Evolutionary conservation across 2,888 invertebrate genomes (phyloP), one percentile per base, ranked within the genome.

Genomic region (Lasioglossum malachurum): DNA sequence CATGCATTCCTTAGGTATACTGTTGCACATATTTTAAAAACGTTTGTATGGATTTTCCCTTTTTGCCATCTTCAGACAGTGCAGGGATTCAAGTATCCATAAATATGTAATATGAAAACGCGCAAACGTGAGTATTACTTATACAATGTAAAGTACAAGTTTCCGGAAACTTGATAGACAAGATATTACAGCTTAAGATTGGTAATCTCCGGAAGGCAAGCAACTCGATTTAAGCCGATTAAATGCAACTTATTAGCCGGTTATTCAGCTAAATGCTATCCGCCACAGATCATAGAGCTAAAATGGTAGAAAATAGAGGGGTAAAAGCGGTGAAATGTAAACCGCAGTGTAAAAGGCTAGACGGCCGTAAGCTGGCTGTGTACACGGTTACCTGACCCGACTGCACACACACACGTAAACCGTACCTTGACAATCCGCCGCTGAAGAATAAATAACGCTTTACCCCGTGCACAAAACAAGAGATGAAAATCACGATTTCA

Each of bases 361-460:
- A 64, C 64, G 64, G 16, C 16, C 31, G 64, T 31, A 64, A 16
- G 31, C 31, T 31, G 64, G 16, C 31, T 31, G 64, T 64, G 64
- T 31, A 64, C 31, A 64, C 64, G 31, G 64, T 64, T 31, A 64
- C 64, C 64, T 31, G 64, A 31, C 64, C 64, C 31, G 64, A 19
- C 57, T 16, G 38, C 8, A 23, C 64, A 64, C 53, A 64, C 53
- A 44, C 31, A 71, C 67, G 72, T 64, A 76, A 75, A 78, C 19
- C 27, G 27, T 78, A 77, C 41, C 75, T 76, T 82, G 78, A 76
- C 75, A 78, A 82, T 82, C 27, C 87, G 14, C 41, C 57, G 5
- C 75, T 60, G 72, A 76, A 75, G 80, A 80, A 86, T 86, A 86
- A 86, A 86, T 85, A 87, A 76, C 57, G 75, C 71, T 69, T 74